Evolutionary conservation across 1,140 invertebrate species (phyloP), one percentile per base, ranked within the genome.

Genomic region (Chionoecetes opilio): DNA sequence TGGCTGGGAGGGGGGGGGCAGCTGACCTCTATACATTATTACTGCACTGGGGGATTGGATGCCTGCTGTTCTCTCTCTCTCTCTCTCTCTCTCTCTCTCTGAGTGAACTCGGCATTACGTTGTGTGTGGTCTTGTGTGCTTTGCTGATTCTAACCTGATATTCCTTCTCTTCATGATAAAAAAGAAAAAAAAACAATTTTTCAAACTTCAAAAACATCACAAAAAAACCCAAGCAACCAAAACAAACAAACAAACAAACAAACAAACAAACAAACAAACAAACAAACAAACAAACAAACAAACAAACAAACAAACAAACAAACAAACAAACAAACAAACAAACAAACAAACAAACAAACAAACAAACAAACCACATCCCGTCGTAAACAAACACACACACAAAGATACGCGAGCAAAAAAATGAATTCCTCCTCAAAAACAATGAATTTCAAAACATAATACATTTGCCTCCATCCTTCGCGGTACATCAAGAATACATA

Each of bases 191-290:
- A 1, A 53, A 53, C 2, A 53, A n/a, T n/a, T n/a, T n/a, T n/a
- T n/a, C n/a, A n/a, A n/a, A n/a, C 14, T 46, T 46, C 14, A 46
- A 46, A 46, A 46, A 46, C 41, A 46, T 8, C 41, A 46, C 5
- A 46, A 46, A 46, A 14, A 46, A 46, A 46, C 5, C 5, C 14
- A 46, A 8, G 14, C 41, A 46, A 46, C 5, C 41, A 46, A 46
- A 38, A 6, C 88, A 90, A 38, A 38, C 38, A 90, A 87, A 38
- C 88, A n/a, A 90, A 88, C 86, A 37, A 31, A 88, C 86, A 88
- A 34, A 32, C 86, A 88, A 31, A 88, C 2, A 37, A 34, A 32
- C 35, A 35, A 32, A 88, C 2, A 53, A 3, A 41, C 38, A 41
- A 41, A 41, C 38, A 41, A 3, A 41, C 38, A 41, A 3, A 41